Conservation (phyloP, 2,888 invertebrate genomes). For the Chrysotoxum bicinctum region DNA sequence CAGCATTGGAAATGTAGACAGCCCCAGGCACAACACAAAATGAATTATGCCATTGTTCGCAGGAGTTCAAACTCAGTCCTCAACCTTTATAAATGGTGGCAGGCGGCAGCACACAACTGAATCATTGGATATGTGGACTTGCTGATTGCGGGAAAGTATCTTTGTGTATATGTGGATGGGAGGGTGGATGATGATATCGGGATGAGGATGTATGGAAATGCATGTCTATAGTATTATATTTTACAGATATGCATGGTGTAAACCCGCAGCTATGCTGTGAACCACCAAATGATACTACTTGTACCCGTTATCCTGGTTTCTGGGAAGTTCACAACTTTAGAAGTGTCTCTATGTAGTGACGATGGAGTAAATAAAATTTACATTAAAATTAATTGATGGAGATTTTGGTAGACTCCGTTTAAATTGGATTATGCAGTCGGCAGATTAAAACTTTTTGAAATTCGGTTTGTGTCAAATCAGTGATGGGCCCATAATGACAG, state of each 20-base stretch:
- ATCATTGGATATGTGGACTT: conserved; percentile 20
- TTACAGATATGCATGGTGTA: conserved; percentile 8
- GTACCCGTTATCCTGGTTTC: conserved; percentile 26
- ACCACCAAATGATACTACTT: conserved; percentile 44
- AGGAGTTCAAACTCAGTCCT: conserved; percentile 38
- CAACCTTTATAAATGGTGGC: conserved; percentile 3
- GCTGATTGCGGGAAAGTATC: conserved; percentile 21
- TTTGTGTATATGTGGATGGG: neutral
- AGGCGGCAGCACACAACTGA: conserved; percentile 9
- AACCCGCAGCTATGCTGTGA: conserved; percentile 21
- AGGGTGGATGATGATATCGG: neutral
- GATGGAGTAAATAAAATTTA: conserved; percentile 60
- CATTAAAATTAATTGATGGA: conserved; percentile 65
- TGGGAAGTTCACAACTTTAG: neutral
- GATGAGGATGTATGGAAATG: conserved; percentile 33
- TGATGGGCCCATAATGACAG: neutral
- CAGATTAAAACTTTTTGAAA: conserved; percentile 62
- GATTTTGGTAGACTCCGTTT: conserved; percentile 51
- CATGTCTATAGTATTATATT: conserved; percentile 36
- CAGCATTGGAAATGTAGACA: conserved; percentile 55
- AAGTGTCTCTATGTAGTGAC: neutral
- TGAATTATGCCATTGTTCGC: conserved; percentile 61
- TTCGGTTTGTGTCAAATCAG: conserved; percentile 41
- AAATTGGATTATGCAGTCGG: conserved; percentile 64
- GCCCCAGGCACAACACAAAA: conserved; percentile 56